Evolutionary conservation across 2,113 vertebrate species (phyloP).

Genomic region (Thryonomys swinderianus): DNA sequence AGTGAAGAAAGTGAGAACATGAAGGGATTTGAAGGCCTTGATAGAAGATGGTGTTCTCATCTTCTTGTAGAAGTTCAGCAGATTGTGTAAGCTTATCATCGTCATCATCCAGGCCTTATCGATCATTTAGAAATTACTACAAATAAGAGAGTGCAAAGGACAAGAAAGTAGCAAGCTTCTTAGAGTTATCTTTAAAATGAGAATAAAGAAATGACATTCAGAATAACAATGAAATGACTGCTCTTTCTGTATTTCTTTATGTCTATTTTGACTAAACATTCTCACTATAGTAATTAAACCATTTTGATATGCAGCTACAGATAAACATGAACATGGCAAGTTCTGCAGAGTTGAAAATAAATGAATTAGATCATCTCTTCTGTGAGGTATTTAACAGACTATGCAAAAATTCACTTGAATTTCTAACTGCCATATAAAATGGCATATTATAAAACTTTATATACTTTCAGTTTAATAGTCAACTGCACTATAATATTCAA

Average conservation of each 20-base stretch:
- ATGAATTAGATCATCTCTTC: background rate
- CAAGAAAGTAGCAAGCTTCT: background rate
- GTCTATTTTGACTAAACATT: background rate
- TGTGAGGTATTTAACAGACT: background rate
- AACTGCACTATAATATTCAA: background rate
- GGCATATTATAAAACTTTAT: background rate
- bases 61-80: background rate
- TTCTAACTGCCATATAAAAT: background rate
- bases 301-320: background rate
- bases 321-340: background rate
- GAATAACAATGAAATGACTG: background rate
- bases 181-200: background rate
- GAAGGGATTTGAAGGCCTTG: background rate
- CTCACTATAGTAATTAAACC: background rate
- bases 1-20: background rate
- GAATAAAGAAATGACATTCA: background rate
- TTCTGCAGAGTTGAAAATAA: background rate
- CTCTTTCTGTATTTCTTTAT: background rate
- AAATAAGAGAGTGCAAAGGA: background rate
- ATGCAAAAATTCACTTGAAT: too few species aligned
- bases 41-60: background rate
- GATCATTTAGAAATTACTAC: background rate
- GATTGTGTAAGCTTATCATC: background rate
- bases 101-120: background rate
- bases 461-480: background rate